These are phyloP conservation scores for Rhinopomastus cyanomelas DNA, from an alignment of 2,113 vertebrate genomes.

Conservation along the genomic window DNA sequence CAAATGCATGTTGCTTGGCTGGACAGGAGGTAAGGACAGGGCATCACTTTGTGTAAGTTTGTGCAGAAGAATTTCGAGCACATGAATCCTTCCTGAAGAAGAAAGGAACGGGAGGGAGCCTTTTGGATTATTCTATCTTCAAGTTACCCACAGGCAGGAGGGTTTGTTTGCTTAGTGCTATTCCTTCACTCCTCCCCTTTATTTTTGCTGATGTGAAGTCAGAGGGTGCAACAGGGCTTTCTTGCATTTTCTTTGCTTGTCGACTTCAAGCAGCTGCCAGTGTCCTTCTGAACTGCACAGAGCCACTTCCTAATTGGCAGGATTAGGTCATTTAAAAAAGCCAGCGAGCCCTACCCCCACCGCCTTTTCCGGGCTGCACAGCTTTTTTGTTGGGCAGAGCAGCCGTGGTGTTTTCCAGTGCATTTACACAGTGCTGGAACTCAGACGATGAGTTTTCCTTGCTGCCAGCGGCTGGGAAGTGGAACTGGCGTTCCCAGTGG, in stretches of 20 bases:
- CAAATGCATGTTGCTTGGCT: background rate
- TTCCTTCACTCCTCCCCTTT: background rate
- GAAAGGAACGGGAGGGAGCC: background rate
- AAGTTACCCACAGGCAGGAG: fast-evolving
- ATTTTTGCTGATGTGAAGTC: background rate
- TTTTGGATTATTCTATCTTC: background rate
- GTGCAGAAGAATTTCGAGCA: background rate
- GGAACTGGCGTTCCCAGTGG: background rate
- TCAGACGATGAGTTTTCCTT: background rate
- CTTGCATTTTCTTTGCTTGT: background rate
- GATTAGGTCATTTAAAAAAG: conserved; percentile 61
- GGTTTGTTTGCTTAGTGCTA: background rate
- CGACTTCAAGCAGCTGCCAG: conserved; percentile 10
- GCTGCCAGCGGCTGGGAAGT: background rate
- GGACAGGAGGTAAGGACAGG: background rate
- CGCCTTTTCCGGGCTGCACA: conserved; percentile 42
- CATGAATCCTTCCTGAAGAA: background rate
- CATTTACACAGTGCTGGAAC: background rate
- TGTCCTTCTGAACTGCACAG: background rate
- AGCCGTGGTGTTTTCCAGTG: background rate
- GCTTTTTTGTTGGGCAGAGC: background rate
- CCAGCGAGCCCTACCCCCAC: background rate
- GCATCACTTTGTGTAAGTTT: background rate
- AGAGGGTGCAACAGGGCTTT: background rate
- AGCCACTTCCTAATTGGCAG: conserved; percentile 38